Percentiles rank a stretch among this genome's conserved stretches.
Evolutionary conservation across 2,888 invertebrate genomes (phyloP).

Genomic region (Lydus trimaculatus): DNA sequence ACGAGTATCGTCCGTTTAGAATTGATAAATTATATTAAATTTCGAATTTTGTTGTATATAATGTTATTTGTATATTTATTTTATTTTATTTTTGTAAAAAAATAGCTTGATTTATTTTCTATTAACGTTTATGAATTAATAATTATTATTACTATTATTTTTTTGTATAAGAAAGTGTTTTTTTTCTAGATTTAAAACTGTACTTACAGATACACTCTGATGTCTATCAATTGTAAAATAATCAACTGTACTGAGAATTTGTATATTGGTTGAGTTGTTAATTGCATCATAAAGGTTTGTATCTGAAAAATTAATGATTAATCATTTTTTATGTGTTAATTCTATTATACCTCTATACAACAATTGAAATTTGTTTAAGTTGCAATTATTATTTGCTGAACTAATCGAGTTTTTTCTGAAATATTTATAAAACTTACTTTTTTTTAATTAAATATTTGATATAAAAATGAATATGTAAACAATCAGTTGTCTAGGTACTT

Average conservation of each 20-base stretch:
- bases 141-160: background rate
- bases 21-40: background rate
- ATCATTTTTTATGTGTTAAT: background rate
- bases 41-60: slow-evolving; percentile 9
- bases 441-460: too few relatives aligned
- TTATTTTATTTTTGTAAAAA: background rate
- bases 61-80: slow-evolving; percentile 16
- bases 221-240: slow-evolving; percentile 47
- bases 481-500: too few relatives aligned
- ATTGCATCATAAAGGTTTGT: slow-evolving; percentile 44
- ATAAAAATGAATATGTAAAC: too few relatives aligned
- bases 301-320: slow-evolving; percentile 36
- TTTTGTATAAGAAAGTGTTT: background rate
- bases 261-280: slow-evolving; percentile 42
- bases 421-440: too few relatives aligned
- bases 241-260: slow-evolving; percentile 47
- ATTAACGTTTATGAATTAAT: background rate
- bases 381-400: slow-evolving; percentile 44
- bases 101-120: background rate
- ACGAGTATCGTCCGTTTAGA: slow-evolving; percentile 50
- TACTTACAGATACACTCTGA: slow-evolving; percentile 46
- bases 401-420: too few relatives aligned
- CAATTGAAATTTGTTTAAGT: slow-evolving; percentile 39
- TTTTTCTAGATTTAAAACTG: background rate
- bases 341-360: slow-evolving; percentile 43